Base-by-base conservation (phyloP, 1,140 invertebrate species). In the Aphidius gifuensis region DNA sequence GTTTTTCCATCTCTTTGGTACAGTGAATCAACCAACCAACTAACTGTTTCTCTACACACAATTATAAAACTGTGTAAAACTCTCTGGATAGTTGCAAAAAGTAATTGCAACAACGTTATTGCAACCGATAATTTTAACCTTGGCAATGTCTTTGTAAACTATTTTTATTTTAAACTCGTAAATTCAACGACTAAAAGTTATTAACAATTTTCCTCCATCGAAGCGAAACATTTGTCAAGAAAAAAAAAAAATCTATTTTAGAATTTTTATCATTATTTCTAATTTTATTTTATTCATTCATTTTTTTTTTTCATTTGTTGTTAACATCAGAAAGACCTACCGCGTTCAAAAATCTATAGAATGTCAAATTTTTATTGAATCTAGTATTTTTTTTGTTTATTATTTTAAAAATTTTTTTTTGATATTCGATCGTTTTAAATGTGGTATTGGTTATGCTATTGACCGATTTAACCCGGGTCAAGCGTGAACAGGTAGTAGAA, bases 21-120 rank as follows among this genome's bases (percentile, higher is more conserved):
- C 50, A 7, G 43, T 43, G 54, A 56, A 56, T 46, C 42, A 56
- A 56, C 42, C 54, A 9, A n/a, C 45, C 23, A 32, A 32, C 2
- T 32, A 32, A 32, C 23, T 1, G 23, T 32, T 32, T 32, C 23
- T 32, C 2, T 32, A 32, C 2, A 32, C 23, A 32, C 23, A 32
- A 32, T 32, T 32, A 32, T 32, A 32, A 32, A 32, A 32, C 40
- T 2, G 40, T n/a, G 53, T 4, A 44, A 44, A 44, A 44, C 43
- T 8, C 11, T 42, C 9, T 8, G 21, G 53, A 38, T 51, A 51
- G 16, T 32, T 32, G 59, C 32, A 45, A 38, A 40, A 40, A 61
- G 60, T 61, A 61, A 61, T 61, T 61, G 51, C 60, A 38, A n/a
- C n/a, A 9, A n/a, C 5, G 32, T 61, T 61, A 61, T 56, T 61